A percentile compares a stretch with the other conserved stretches of the same genome.
These are phyloP conservation scores for Miichthys miiuy DNA, from an alignment of 2,797 vertebrate genomes.

Conservation along the genomic window DNA sequence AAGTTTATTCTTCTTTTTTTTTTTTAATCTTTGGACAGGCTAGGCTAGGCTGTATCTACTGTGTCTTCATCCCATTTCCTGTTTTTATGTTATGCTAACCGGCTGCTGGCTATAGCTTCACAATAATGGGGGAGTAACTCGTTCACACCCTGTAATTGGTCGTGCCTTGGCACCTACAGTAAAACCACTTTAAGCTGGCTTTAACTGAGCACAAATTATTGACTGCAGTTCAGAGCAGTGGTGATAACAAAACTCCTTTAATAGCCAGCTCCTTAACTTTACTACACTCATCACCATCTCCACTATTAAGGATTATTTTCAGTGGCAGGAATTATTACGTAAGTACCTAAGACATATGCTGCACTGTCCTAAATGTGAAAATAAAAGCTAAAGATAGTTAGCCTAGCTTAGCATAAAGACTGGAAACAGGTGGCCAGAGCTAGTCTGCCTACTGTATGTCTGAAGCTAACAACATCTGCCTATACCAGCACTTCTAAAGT, in stretches of 20 bases:
- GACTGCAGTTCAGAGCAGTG: conserved; percentile 19
- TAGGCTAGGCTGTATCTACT: no score
- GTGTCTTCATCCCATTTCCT: no score
- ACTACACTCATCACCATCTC: not conserved
- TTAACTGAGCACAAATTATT: conserved; percentile 47
- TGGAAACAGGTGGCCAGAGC: not conserved
- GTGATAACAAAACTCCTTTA: conserved; percentile 40
- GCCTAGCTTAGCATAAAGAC: not conserved
- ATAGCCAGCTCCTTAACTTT: not conserved
- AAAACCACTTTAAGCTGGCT: conserved; percentile 39
- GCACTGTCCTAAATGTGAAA: no score
- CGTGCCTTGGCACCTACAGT: conserved; percentile 12
- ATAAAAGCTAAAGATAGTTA: not conserved
- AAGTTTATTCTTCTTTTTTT: no score
- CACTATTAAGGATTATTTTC: not conserved
- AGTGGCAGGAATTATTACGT: not conserved
- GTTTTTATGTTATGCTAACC: no score
- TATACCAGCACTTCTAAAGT: no score
- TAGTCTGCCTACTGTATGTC: not conserved
- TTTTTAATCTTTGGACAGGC: no score
- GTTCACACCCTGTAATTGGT: conserved; percentile 33
- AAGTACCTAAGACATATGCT: not conserved
- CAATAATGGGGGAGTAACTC: conserved; percentile 20
- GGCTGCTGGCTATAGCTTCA: no score
- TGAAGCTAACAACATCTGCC: no score